Evolutionary conservation across 1,140 invertebrate genomes (phyloP), one percentile per base, ranked within the genome.

Genomic region (Macrocentrus cingulum): DNA sequence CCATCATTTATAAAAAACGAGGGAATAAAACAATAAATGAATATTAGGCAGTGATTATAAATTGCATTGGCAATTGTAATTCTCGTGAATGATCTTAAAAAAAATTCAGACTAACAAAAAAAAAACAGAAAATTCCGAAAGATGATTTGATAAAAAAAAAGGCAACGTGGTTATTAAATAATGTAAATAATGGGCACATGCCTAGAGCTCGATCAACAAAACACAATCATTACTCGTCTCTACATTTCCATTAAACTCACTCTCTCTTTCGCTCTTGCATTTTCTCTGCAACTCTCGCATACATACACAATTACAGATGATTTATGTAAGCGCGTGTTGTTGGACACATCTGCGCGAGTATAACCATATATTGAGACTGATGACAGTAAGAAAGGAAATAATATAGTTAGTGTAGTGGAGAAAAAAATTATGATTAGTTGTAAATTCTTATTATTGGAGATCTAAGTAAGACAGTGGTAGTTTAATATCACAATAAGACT

Each of bases 401-500:
- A 45, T 44, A 44, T 41, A 41, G 50, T 42, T 20, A 32, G 39
- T 54, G 20, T 44, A 39, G 36, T 39, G 36, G 13, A 39, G 36
- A 39, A 52, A 53, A 59, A 52, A 54, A 52, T 59, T 62, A 62
- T 52, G 32, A 57, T 55, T 62, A 62, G 60, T 65, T 67, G 61
- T 52, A 66, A 71, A 62, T 70, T 76, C 73, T 77, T 79, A 77
- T 74, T 70, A 79, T 72, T 67, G 71, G 75, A 80, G 75, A 80
- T 80, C 77, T 78, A 79, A 76, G 66, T 76, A 79, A 80, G 75
- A 79, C 76, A 80, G 77, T 78, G 76, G 74, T 80, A 80, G 77
- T 77, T 76, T 80, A 79, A 80, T 80, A 80, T 80, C 76, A 80
- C 77, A 80, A 80, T 78, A 79, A 76, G 76, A 80, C 77, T 79